Percentiles rank a stretch among this genome's conserved stretches.
phyloP scores from a whole-genome alignment of 1,140 invertebrate genomes.

The Hirudo medicinalis region DNA sequence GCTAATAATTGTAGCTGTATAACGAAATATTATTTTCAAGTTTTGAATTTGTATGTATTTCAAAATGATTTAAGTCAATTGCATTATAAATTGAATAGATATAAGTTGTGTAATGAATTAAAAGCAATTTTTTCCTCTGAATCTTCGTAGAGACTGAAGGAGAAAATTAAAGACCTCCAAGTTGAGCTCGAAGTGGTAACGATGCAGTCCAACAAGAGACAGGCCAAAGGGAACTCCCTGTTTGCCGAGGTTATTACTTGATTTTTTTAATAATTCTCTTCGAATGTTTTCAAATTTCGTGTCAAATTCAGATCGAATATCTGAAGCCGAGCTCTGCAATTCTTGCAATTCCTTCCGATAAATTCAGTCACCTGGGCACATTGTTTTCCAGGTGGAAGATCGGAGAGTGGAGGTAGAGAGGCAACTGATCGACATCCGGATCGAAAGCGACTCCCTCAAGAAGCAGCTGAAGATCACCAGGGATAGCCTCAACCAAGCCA shows the following conservation, averaged over 20 bases:
- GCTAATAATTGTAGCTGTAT: too few relatives aligned
- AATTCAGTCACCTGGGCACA: background rate
- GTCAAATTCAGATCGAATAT: too few relatives aligned
- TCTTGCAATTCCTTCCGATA: too few relatives aligned
- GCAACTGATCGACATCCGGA: conserved; percentile 26
- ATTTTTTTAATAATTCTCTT: too few relatives aligned
- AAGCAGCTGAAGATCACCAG: conserved; percentile 13
- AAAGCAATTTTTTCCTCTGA: background rate
- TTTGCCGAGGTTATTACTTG: conserved; percentile 27
- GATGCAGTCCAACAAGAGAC: conserved; percentile 25
- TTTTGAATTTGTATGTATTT: too few relatives aligned
- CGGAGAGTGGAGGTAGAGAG: conserved; percentile 28
- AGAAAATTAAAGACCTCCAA: conserved; percentile 9
- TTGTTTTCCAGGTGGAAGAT: conserved; percentile 27
- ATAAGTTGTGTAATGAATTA: too few relatives aligned
- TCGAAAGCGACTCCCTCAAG: conserved; percentile 15
- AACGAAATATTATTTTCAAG: too few relatives aligned
- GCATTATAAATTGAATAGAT: too few relatives aligned
- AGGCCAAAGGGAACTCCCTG: conserved; percentile 29
- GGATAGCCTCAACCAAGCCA: background rate
- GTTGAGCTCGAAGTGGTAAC: conserved; percentile 25
- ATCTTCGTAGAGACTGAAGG: background rate
- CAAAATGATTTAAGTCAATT: too few relatives aligned
- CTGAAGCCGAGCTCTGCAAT: too few relatives aligned
- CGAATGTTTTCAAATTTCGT: too few relatives aligned